These are phyloP conservation scores for Ctenomys sociabilis DNA, from an alignment of 2,113 vertebrate species.

Conservation along the genomic window DNA sequence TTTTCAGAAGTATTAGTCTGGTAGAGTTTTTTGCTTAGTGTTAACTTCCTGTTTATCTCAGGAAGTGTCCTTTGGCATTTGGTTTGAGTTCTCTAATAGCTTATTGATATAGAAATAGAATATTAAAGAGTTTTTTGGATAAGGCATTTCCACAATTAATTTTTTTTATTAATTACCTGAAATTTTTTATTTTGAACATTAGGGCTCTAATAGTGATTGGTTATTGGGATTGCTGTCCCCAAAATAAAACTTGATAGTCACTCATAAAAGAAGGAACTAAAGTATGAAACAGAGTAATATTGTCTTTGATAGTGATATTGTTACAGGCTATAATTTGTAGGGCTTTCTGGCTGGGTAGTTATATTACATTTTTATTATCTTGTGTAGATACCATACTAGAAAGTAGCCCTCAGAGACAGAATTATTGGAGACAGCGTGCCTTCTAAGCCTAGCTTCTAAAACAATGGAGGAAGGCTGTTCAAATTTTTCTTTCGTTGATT, in stretches of 20 bases:
- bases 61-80: neutral
- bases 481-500: conserved; percentile 51
- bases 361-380: conserved; percentile 34
- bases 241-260: neutral
- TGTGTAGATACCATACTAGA: neutral
- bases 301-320: neutral
- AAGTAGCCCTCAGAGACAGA: neutral
- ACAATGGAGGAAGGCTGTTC: neutral
- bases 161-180: conserved; percentile 26
- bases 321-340: conserved; percentile 23
- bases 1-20: conserved; percentile 10
- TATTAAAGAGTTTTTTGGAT: conserved; percentile 14
- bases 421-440: conserved; percentile 7
- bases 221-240: conserved; percentile 36
- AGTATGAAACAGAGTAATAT: neutral
- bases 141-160: neutral
- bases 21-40: conserved; percentile 22
- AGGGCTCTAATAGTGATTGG: neutral
- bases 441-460: neutral
- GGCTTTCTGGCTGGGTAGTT: neutral
- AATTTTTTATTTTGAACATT: neutral
- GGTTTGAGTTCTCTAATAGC: neutral
- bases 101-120: neutral
- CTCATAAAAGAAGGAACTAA: neutral
- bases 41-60: neutral